phyloP scores from a whole-genome alignment of 2,113 vertebrate genomes.

The Hippocampus comes region DNA sequence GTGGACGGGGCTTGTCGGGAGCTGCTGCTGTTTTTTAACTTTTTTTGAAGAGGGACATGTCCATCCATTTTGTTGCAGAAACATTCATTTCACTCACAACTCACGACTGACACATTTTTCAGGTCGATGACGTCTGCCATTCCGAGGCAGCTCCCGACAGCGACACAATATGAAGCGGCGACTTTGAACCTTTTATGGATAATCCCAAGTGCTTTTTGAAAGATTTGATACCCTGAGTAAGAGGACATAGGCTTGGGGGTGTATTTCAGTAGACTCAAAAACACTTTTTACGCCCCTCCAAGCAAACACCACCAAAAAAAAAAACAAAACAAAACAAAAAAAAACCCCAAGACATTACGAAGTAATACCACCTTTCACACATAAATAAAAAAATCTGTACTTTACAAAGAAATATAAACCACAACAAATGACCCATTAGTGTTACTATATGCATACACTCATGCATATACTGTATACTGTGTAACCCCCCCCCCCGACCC shows the following conservation, averaged over 20 bases:
- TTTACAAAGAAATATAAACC: constrained; percentile 59
- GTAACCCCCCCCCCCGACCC: constrained; percentile 22
- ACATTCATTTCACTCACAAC: constrained; percentile 38
- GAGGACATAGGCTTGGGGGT: constrained; percentile 60
- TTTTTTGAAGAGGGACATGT: constrained; percentile 5
- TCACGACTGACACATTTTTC: background rate
- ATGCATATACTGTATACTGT: constrained; percentile 72
- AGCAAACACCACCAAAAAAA: constrained; percentile 41
- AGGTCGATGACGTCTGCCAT: background rate
- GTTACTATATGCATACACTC: constrained; percentile 75
- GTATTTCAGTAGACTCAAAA: constrained; percentile 60
- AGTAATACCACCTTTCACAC: constrained; percentile 59
- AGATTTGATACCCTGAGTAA: constrained; percentile 71
- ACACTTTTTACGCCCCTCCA: constrained; percentile 17
- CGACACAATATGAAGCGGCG: background rate
- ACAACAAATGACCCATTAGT: constrained; percentile 51
- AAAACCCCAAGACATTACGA: constrained; percentile 37
- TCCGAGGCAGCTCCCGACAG: background rate
- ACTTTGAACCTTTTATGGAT: constrained; percentile 51
- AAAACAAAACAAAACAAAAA: constrained; percentile 13
- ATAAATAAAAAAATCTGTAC: constrained; percentile 69
- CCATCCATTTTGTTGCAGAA: constrained; percentile 24
- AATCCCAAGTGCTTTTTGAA: constrained; percentile 64
- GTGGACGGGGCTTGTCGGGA: constrained; percentile 6
- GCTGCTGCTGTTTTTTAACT: background rate